Conservation (phyloP, 2,113 vertebrate genomes). For the Prunella fulvescens region DNA sequence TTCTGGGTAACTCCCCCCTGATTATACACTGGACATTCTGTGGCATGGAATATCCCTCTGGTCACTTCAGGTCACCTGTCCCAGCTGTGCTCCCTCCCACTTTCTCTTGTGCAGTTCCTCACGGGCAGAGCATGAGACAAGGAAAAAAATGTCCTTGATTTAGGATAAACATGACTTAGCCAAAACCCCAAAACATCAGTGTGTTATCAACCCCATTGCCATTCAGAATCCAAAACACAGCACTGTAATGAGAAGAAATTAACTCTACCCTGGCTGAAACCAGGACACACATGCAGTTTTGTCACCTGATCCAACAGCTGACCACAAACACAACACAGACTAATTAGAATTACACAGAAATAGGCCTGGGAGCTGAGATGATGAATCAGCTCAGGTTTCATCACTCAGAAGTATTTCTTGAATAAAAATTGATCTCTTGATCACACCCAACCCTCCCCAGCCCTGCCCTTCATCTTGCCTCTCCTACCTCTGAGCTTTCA, state of each 20-base stretch:
- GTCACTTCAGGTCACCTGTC: rapidly evolving
- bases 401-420: rapidly evolving
- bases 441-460: neutral
- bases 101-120: neutral
- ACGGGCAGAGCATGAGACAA: rapidly evolving
- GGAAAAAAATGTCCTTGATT: neutral
- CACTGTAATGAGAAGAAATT: neutral
- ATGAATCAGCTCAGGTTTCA: neutral
- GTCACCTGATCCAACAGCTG: neutral
- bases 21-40: neutral
- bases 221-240: neutral
- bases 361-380: neutral
- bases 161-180: neutral
- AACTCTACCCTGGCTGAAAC: neutral
- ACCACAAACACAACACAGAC: neutral
- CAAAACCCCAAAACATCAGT: neutral
- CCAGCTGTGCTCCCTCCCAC: neutral
- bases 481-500: neutral
- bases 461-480: neutral
- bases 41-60: neutral
- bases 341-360: neutral
- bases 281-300: neutral
- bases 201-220: neutral
- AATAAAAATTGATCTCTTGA: neutral
- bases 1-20: neutral